phyloP scores from a whole-genome alignment of 2,888 invertebrate genomes.

The Aporophyla nigra region DNA sequence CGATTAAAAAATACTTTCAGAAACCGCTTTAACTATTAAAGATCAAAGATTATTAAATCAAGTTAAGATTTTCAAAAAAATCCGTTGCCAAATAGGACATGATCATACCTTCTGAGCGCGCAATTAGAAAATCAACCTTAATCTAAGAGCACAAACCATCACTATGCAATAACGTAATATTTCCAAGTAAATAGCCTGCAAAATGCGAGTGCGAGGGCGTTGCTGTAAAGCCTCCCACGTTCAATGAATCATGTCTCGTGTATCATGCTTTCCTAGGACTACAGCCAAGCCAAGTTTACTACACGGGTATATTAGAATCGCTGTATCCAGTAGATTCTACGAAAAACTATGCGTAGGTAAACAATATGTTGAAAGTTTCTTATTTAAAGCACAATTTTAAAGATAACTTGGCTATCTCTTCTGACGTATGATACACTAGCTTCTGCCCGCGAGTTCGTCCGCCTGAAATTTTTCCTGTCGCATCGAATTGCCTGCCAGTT shows the following conservation, averaged over 20 bases:
- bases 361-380: not conserved
- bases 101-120: not conserved
- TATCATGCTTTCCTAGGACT: conserved; percentile 15
- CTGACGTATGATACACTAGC: too few relatives aligned
- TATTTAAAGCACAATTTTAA: not conserved
- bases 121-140: not conserved
- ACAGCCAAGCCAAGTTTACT: conserved; percentile 15
- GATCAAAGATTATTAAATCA: not conserved
- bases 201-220: conserved; percentile 45
- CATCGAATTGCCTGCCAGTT: too few relatives aligned
- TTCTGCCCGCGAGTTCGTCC: too few relatives aligned
- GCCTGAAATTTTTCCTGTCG: too few relatives aligned
- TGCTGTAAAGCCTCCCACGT: conserved; percentile 56
- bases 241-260: conserved; percentile 41
- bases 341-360: not conserved
- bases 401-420: not conserved
- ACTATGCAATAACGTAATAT: conserved; percentile 1
- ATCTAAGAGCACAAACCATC: not conserved
- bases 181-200: conserved; percentile 45
- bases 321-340: not conserved
- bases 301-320: conserved; percentile 7
- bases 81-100: not conserved
- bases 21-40: not conserved
- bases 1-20: not conserved
- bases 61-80: not conserved